Evolutionary conservation across 1,140 invertebrate species (phyloP).

Genomic region (Bombyx mori): ASM3026992v2 NC_085124.1:7552501-7553000

Average conservation of each 20-base stretch:
- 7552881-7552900: no score
- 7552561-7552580: conserved; percentile 21
- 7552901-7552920: no score
- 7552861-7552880: no score
- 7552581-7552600: conserved; percentile 34
- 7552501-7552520: no score
- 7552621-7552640: conserved; percentile 58
- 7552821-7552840: neutral
- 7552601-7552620: conserved; percentile 54
- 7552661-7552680: conserved; percentile 64
- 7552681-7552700: conserved; percentile 50
- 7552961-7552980: conserved; percentile 22
- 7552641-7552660: conserved; percentile 53
- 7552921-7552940: conserved; percentile 14
- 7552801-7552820: neutral
- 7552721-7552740: conserved; percentile 45
- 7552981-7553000: conserved; percentile 43
- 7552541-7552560: conserved; percentile 20
- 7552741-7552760: conserved; percentile 41
- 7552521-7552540: no score
- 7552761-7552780: conserved; percentile 42
- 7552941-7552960: conserved; percentile 18
- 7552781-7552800: conserved; percentile 23
- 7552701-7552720: conserved; percentile 55
- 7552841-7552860: neutral